Percentiles rank a stretch among this genome's conserved stretches.
These are phyloP conservation scores for Chrysolina haemoptera DNA, from an alignment of 2,888 invertebrate genomes.

Conservation along the genomic window DNA sequence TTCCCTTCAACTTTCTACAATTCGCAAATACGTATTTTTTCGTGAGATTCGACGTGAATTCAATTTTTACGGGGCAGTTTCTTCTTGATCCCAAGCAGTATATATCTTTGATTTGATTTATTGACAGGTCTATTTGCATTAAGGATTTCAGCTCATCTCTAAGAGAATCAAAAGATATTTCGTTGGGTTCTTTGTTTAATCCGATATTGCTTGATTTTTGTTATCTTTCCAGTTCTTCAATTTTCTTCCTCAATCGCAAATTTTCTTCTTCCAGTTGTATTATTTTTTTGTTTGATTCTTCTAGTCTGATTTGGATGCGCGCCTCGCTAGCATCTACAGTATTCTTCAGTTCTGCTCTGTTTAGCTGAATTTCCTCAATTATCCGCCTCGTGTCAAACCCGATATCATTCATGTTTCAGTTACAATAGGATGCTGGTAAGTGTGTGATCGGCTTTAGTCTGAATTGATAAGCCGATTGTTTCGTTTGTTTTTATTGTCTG, in stretches of 20 bases:
- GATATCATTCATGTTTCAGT: too few relatives aligned
- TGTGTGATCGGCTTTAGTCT: too few relatives aligned
- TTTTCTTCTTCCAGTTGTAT: not conserved
- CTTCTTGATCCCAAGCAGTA: not conserved
- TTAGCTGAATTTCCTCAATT: not conserved
- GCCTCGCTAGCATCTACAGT: not conserved
- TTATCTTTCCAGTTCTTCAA: not conserved
- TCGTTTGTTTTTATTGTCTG: too few relatives aligned
- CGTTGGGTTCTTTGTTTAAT: not conserved
- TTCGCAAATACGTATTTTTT: not conserved
- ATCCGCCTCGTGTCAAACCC: not conserved
- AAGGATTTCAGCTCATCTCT: not conserved
- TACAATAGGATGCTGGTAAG: too few relatives aligned
- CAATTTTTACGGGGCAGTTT: not conserved
- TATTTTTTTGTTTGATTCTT: not conserved
- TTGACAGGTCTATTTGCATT: not conserved
- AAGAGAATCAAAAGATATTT: not conserved
- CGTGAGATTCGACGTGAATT: not conserved
- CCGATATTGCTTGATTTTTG: not conserved
- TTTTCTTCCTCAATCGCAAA: not conserved
- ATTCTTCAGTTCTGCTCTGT: not conserved
- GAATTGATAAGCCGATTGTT: too few relatives aligned
- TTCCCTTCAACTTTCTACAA: not conserved
- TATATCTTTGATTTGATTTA: not conserved
- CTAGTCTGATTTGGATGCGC: not conserved